Conservation (phyloP, 2,888 invertebrate genomes). For the Acanthosoma haemorrhoidale region DNA sequence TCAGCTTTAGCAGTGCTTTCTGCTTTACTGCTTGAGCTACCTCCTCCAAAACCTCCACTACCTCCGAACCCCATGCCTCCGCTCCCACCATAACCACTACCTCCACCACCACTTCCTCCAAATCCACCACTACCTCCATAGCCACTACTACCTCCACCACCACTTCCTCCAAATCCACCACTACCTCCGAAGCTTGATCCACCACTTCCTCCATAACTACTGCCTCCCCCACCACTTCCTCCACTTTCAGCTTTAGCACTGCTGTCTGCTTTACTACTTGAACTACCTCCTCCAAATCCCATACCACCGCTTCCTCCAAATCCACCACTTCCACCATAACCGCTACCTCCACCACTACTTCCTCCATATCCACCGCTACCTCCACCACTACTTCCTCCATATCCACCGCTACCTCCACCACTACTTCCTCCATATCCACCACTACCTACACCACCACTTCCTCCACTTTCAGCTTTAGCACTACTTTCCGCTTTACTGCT, state of each 20-base stretch:
- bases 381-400: conserved; percentile 11
- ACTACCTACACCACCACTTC: background rate
- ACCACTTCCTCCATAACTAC: background rate
- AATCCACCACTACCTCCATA: background rate
- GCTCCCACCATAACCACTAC: background rate
- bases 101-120: background rate
- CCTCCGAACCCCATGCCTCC: background rate
- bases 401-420: background rate
- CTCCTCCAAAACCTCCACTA: background rate
- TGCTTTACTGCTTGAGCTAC: background rate
- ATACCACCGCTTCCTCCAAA: background rate
- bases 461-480: background rate
- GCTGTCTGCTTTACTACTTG: too few species aligned
- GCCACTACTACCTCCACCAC: background rate
- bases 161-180: background rate
- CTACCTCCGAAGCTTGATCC: background rate
- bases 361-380: background rate
- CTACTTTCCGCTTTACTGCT: conserved; percentile 2
- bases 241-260: background rate
- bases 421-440: background rate
- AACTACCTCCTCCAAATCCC: background rate
- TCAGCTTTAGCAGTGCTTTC: background rate
- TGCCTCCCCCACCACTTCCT: background rate
- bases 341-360: background rate
- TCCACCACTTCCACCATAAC: background rate